Evolutionary conservation across 2,113 vertebrate genomes (phyloP), one percentile per base, ranked within the genome.

Genomic region (Xiphophorus maculatus): DNA sequence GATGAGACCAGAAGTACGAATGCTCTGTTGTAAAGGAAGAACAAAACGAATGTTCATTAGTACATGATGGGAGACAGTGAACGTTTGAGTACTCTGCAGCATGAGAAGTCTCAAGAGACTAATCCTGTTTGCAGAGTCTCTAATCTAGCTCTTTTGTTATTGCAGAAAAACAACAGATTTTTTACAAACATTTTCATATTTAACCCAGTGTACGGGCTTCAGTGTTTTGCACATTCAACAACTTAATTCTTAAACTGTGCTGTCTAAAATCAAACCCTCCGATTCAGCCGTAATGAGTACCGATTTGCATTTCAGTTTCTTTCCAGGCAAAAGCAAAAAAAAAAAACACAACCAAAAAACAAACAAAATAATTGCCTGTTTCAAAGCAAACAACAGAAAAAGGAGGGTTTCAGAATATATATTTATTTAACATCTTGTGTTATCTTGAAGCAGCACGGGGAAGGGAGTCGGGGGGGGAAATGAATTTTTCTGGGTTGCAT

Each of bases 1-100:
- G 83, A 98, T 93, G 65, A 98, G 94, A 32, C 96, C 96, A 9
- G 97, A 97, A 71, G 97, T 96, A 29, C 96, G 94, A 92, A 98
- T 96, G 81, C 95, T 97, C 97, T 98, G 87, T 79, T 79, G 84
- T 75, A 4, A 69, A 72, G 61, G 62, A 76, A 44, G 81, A 66
- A 80, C 17, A 84, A 30, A 72, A 0, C 66, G 27, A 32, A 80
- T 29, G 0, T 1, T 72, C 7, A 77, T 37, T 13, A 83, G 51
- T 72, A 33, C 42, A 9, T 79, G 42, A 83, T 29, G 42, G 13
- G 9, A 60, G 61, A 35, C 30, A 9, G n/a, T 9, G 66, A 60
- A 30, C n/a, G 19, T 54, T 22, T 22, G 48, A 54, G 48, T 54
- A n/a, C 51, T 58, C n/a, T 60, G 30, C 14, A 32, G 14, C 13